Evolutionary conservation across 2,113 vertebrate genomes (phyloP), one percentile per base, ranked within the genome.

Genomic region (Istiophorus platypterus): DNA sequence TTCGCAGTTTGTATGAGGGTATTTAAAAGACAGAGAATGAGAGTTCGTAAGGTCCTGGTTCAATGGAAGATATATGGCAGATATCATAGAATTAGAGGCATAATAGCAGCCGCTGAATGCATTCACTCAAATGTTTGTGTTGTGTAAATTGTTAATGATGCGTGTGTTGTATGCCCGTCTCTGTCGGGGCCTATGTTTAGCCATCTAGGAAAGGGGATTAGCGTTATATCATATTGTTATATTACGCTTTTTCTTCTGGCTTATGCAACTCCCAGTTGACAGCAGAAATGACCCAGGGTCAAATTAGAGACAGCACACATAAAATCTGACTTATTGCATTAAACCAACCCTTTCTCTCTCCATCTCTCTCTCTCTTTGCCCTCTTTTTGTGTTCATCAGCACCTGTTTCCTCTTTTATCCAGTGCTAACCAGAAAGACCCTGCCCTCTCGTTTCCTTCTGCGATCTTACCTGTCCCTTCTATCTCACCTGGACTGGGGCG

Each of bases 251-350:
- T 83, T 83, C 52, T 69, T 89, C 34, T 81, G 56, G 77, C n/a
- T 94, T 91, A 89, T 14, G 63, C 81, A 93, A 91, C 78, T 76
- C 27, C 52, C 24, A 64, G 85, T 41, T 76, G 59, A 70, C 79
- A 49, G 45, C 67, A 88, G 67, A 85, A 81, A 76, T 78, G 80
- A 80, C 87, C 56, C 78, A 72, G 71, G 63, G 78, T 70, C 5
- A 31, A 84, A 90, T 85, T 81, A 89, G 41, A 86, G 84, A 68
- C 41, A 69, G 76, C 66, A 80, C 69, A 69, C 70, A 81, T 8
- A 62, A 78, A 70, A 81, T 85, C 62, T 76, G 77, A 79, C 37
- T 85, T 57, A 34, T 34, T 71, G 63, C 66, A 71, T 71, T 58
- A 78, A 74, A 83, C 69, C 71, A 45, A 54, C 70, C 7, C 39